Base-by-base conservation (phyloP, 2,888 invertebrate genomes). In the Exephanes ischioxanthus region DNA sequence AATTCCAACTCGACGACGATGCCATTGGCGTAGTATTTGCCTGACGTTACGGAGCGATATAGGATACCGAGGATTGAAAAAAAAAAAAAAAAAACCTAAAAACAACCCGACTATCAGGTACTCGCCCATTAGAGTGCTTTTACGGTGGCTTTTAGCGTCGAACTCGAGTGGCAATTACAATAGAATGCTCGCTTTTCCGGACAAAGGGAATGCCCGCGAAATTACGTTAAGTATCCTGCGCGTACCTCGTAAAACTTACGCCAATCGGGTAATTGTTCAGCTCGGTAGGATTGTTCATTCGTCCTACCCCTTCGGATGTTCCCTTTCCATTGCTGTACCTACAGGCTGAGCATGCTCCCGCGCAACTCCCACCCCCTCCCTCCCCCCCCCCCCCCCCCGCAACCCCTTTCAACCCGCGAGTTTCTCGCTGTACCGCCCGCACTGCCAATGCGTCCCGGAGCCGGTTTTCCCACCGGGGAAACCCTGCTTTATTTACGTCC, bases 101-200 rank as follows among this genome's bases (percentile, higher is more conserved):
- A 61, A 73, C 58, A 83, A 30, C 26, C 58, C 41, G 61, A 37
- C 22, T 33, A 72, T 14, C 63, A 51, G 72, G 72, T 70, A 76
- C 79, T 79, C 73, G 37, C 61, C 55, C 58, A 80, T 83, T 71
- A 72, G 58, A 87, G 80, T 80, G 87, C 87, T 88, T 87, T 88
- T 83, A 88, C 70, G 85, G 76, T 83, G 80, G 86, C 87, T 89
- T 88, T 89, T 88, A 87, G 87, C 86, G 84, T 85, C 80, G 83
- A 84, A 85, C 76, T 87, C 86, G 63, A 83, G 83, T 84, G 83
- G 87, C 87, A 87, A 88, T 89, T 88, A 87, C 84, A 84, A 84
- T 87, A 66, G 83, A 86, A 80, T 78, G 51, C 77, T 26, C 77
- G 66, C 78, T 67, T 53, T 61, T 48, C 68, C 63, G 68, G 78